Conservation (phyloP, 2,797 vertebrate species). For the Taeniopygia guttata region DNA sequence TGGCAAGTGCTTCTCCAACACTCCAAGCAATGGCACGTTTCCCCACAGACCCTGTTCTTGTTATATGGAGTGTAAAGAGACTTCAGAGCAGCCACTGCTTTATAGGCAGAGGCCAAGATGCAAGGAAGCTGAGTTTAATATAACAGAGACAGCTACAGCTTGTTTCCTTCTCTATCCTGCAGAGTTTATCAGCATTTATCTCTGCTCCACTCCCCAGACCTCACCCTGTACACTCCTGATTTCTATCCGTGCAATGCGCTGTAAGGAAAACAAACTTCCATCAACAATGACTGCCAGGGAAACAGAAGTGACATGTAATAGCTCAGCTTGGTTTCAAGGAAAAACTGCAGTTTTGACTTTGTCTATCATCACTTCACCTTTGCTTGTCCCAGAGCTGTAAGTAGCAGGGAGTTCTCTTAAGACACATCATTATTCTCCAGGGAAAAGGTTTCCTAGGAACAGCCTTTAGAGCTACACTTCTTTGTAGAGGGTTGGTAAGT, state of each 20-base stretch:
- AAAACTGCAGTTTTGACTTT: background rate
- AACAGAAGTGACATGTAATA: background rate
- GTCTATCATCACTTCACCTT: background rate
- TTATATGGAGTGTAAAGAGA: background rate
- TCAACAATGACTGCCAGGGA: background rate
- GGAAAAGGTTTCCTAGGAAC: background rate
- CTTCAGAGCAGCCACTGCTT: background rate
- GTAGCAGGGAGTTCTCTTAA: background rate
- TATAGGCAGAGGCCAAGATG: background rate
- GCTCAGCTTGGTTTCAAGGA: background rate
- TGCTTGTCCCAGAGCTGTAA: background rate
- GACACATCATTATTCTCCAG: background rate
- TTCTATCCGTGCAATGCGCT: background rate
- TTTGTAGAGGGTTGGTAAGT: background rate
- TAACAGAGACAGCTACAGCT: background rate
- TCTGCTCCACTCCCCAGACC: background rate
- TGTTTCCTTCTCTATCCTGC: background rate
- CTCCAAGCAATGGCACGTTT: background rate
- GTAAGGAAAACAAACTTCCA: background rate
- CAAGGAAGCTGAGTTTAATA: background rate
- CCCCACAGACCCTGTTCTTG: background rate
- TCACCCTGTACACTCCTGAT: background rate
- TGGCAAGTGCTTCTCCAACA: background rate
- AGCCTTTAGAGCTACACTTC: background rate
- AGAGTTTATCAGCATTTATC: background rate